A percentile compares a stretch with the other conserved stretches of the same genome.
These are phyloP conservation scores for Buphagus erythrorhynchus DNA, from an alignment of 2,797 vertebrate species.

Conservation along the genomic window DNA sequence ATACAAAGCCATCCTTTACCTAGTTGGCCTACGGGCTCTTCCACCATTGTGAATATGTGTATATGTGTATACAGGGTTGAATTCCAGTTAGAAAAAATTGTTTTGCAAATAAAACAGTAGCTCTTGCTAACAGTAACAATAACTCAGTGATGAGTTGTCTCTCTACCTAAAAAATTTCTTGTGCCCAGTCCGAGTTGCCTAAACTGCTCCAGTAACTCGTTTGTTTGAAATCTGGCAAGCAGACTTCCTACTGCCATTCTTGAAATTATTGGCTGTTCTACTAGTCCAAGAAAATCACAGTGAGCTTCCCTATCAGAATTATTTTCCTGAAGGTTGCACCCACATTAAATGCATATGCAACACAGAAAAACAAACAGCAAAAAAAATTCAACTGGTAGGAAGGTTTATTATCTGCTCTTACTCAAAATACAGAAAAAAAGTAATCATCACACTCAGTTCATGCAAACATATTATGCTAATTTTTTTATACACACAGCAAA, in stretches of 20 bases:
- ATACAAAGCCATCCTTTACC: neutral
- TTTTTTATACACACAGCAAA: neutral
- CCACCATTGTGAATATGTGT: neutral
- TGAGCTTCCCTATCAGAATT: neutral
- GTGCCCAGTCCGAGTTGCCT: neutral
- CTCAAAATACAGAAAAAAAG: neutral
- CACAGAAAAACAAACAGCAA: neutral
- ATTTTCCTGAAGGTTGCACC: neutral
- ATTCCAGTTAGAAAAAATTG: neutral
- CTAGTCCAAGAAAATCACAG: neutral
- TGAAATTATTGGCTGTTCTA: neutral
- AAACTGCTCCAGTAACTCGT: neutral
- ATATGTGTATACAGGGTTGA: neutral
- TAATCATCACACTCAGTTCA: neutral
- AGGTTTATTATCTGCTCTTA: neutral
- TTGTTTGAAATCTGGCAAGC: neutral
- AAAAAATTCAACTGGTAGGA: neutral
- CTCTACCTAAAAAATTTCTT: neutral
- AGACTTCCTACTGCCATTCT: neutral
- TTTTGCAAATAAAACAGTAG: neutral
- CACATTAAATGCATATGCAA: accelerated
- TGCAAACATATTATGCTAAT: neutral
- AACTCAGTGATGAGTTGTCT: neutral
- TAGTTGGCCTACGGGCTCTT: neutral
- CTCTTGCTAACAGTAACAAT: neutral